Conservation (phyloP, 2,797 vertebrate species). For the Sorex maritimensis region DNA sequence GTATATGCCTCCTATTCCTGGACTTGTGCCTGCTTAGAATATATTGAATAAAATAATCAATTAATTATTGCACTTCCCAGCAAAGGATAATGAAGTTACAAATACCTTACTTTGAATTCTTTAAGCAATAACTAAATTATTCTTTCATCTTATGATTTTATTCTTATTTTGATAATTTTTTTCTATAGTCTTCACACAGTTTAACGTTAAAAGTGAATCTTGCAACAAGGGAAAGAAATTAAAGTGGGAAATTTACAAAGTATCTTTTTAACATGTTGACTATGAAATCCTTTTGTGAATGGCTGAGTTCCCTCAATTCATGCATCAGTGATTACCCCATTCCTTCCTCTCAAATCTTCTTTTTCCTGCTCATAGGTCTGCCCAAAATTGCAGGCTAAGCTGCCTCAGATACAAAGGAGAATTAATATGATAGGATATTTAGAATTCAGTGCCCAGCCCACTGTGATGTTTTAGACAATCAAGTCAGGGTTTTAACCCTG, state of each 20-base stretch:
- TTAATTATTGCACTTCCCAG: conserved; percentile 32
- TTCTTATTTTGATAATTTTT: conserved; percentile 49
- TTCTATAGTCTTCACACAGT: neutral
- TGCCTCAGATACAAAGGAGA: conserved; percentile 68
- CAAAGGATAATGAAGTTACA: neutral
- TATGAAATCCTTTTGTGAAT: conserved; percentile 75
- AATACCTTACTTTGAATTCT: neutral
- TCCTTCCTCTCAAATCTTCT: conserved; percentile 54
- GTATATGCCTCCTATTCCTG: neutral
- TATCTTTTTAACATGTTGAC: conserved; percentile 71
- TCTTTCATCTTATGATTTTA: conserved; percentile 9
- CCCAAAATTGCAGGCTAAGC: conserved; percentile 77
- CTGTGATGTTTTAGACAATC: conserved; percentile 62
- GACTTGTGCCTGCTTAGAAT: neutral
- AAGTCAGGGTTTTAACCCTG: conserved; percentile 56
- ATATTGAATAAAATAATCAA: conserved; percentile 46
- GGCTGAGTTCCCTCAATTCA: conserved; percentile 68
- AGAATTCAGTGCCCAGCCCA: conserved; percentile 65
- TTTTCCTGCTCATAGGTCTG: conserved; percentile 67
- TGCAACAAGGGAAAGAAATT: conserved; percentile 47
- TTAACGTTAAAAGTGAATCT: conserved; percentile 54
- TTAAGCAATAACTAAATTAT: conserved; percentile 40
- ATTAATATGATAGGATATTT: conserved; percentile 69
- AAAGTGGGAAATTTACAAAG: conserved; percentile 75
- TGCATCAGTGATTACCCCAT: conserved; percentile 42